phyloP scores from a whole-genome alignment of 2,113 vertebrate genomes.

The human (Homo sapiens) region GRCh38 chr2:122955001-122955500 shows the following conservation, averaged over 20 bases:
- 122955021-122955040: not conserved
- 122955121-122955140: not conserved
- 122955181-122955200: not conserved
- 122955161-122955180: not conserved
- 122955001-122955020: not conserved
- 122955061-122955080: not conserved
- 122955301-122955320: not conserved
- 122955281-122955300: not conserved
- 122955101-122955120: not conserved
- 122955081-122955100: not conserved
- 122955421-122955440: not conserved
- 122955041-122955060: not conserved
- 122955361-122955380: not conserved
- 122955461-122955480: not conserved
- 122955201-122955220: not conserved
- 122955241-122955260: not conserved
- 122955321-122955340: not conserved
- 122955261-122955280: not conserved
- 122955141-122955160: not conserved
- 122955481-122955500: conserved; percentile 49
- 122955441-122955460: not conserved
- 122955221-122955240: not conserved
- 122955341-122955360: not conserved
- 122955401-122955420: not conserved
- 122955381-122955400: not conserved